phyloP scores from a whole-genome alignment of 2,797 vertebrate species.

The Parambassis ranga region DNA sequence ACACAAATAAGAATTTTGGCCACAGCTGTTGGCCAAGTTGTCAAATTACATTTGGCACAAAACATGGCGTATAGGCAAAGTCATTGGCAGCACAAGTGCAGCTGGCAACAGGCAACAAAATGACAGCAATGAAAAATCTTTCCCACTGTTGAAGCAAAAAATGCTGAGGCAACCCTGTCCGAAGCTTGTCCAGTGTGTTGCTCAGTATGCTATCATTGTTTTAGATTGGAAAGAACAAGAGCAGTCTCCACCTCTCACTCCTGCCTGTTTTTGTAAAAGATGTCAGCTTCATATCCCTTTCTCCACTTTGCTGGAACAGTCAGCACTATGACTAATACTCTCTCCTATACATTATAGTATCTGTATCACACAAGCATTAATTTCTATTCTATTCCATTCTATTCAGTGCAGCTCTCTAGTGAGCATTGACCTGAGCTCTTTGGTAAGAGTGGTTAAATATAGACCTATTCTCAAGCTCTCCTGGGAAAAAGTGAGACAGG shows the following conservation, averaged over 20 bases:
- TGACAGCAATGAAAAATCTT: slow-evolving; percentile 34
- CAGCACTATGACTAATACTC: slow-evolving; percentile 1
- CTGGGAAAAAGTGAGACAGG: slow-evolving; percentile 31
- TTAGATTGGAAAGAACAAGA: neutral
- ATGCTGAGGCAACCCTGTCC: slow-evolving; percentile 26
- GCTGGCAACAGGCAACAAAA: slow-evolving; percentile 34
- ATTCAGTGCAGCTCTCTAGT: slow-evolving; percentile 51
- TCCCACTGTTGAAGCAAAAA: slow-evolving; percentile 31
- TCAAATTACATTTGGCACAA: slow-evolving; percentile 52
- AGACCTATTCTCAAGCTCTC: slow-evolving; percentile 55
- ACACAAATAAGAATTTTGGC: slow-evolving; percentile 34
- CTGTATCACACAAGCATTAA: neutral
- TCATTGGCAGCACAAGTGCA: slow-evolving; percentile 22
- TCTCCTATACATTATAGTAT: neutral
- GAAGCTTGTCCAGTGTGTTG: neutral
- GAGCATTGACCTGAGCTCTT: slow-evolving; percentile 58
- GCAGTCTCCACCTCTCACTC: neutral
- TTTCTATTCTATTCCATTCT: slow-evolving; percentile 3
- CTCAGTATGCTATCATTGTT: neutral
- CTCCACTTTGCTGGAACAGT: slow-evolving; percentile 13
- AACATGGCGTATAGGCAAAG: slow-evolving; percentile 37
- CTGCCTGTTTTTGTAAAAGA: slow-evolving; percentile 12
- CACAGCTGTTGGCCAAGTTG: slow-evolving; percentile 4
- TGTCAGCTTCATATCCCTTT: neutral
- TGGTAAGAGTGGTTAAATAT: slow-evolving; percentile 62